These are phyloP conservation scores for Phortica variegata DNA, from an alignment of 1,140 invertebrate genomes.

Conservation along the genomic window DNA sequence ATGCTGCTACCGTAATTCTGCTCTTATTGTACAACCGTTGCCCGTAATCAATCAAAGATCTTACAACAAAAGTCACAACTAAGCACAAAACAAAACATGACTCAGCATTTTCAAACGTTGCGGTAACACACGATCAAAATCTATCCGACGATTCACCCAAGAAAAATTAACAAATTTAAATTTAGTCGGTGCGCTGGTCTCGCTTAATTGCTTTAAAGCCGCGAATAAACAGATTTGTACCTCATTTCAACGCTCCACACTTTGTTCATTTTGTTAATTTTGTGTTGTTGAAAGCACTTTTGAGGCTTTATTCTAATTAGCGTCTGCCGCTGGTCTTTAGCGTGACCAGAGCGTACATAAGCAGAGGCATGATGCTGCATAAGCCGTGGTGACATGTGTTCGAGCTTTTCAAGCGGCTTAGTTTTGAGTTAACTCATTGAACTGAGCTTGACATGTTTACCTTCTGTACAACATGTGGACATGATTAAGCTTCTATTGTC, in stretches of 20 bases:
- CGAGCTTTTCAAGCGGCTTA: constrained; percentile 34
- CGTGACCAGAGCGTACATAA: constrained; percentile 29
- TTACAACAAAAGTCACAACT: neutral
- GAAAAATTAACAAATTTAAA: constrained; percentile 33
- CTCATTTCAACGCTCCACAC: too few relatives aligned
- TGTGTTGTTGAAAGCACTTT: too few relatives aligned
- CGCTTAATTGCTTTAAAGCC: constrained; percentile 26
- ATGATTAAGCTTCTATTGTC: constrained; percentile 17
- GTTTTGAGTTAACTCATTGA: constrained; percentile 39
- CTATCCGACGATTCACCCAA: constrained; percentile 1
- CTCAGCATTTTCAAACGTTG: constrained; percentile 32
- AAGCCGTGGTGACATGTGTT: too few relatives aligned
- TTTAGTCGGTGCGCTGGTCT: constrained; percentile 7
- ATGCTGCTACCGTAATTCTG: too few relatives aligned
- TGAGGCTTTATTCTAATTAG: constrained; percentile 49
- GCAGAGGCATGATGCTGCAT: too few relatives aligned
- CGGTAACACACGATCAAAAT: constrained; percentile 29
- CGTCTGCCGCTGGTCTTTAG: constrained; percentile 41
- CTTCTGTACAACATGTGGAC: constrained; percentile 51
- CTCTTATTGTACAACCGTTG: neutral
- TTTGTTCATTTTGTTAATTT: too few relatives aligned
- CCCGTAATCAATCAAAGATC: neutral
- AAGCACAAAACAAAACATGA: constrained; percentile 19
- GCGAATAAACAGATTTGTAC: constrained; percentile 40
- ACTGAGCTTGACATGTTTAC: constrained; percentile 50